Conservation (phyloP, 2,888 invertebrate species). For the Pseudococcus longispinus region DNA sequence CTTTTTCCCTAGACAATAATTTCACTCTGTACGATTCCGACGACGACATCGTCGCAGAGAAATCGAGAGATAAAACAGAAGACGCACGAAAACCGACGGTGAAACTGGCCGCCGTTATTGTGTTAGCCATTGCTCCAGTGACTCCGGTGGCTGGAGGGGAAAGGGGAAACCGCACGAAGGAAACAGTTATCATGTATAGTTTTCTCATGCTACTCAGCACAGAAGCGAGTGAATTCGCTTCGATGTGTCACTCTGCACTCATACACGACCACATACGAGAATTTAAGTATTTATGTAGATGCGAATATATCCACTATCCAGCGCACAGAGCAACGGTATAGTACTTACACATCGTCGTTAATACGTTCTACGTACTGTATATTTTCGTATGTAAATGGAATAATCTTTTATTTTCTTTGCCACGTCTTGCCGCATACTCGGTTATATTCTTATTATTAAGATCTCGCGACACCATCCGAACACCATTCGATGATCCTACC, state of each 20-base stretch:
- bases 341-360: no score
- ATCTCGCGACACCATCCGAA: background rate
- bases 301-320: background rate
- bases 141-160: background rate
- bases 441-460: background rate
- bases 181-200: background rate
- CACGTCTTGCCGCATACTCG: background rate
- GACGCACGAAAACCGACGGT: background rate
- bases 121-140: background rate
- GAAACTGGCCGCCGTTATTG: constrained; percentile 5
- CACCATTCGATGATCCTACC: background rate
- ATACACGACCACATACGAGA: background rate
- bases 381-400: background rate
- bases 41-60: background rate
- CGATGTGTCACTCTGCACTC: background rate
- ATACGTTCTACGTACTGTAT: background rate
- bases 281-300: background rate
- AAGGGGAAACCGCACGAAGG: constrained; percentile 5
- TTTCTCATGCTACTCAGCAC: background rate
- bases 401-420: background rate
- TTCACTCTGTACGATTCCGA: background rate
- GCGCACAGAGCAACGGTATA: background rate
- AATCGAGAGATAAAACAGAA: background rate
- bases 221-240: background rate
- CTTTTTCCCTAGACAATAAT: background rate